Evolutionary conservation across 2,888 invertebrate species (phyloP).

Genomic region (Pollenia amentaria): DNA sequence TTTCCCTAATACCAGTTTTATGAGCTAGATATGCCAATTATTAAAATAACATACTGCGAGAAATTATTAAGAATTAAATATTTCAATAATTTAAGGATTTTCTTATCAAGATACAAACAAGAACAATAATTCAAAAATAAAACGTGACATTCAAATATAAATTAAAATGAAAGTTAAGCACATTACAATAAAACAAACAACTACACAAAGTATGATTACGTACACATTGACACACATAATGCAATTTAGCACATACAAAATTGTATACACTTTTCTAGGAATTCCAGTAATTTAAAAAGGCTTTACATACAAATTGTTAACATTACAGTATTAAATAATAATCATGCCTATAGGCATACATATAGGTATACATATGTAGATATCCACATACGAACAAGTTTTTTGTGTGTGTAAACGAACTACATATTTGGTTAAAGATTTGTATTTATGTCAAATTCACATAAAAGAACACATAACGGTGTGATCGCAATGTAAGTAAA

Average conservation of each 20-base stretch:
- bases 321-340: constrained; percentile 3
- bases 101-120: constrained; percentile 16
- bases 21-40: no score
- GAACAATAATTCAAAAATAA: constrained; percentile 28
- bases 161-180: not conserved
- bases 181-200: constrained; percentile 21
- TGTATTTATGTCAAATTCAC: not conserved
- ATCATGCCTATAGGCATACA: not conserved
- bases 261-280: not conserved
- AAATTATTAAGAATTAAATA: not conserved
- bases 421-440: not conserved
- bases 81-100: not conserved
- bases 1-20: no score
- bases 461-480: not conserved
- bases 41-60: no score
- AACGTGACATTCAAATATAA: constrained; percentile 47
- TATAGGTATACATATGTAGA: not conserved
- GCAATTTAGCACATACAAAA: no score
- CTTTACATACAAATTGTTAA: constrained; percentile 52
- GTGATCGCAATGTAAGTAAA: constrained; percentile 49
- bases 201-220: not conserved
- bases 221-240: not conserved
- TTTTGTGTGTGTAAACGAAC: not conserved
- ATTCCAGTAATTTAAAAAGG: constrained; percentile 46
- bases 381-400: not conserved